These are phyloP conservation scores for Xylophagus ater DNA, from an alignment of 2,888 invertebrate genomes.

Conservation along the genomic window DNA sequence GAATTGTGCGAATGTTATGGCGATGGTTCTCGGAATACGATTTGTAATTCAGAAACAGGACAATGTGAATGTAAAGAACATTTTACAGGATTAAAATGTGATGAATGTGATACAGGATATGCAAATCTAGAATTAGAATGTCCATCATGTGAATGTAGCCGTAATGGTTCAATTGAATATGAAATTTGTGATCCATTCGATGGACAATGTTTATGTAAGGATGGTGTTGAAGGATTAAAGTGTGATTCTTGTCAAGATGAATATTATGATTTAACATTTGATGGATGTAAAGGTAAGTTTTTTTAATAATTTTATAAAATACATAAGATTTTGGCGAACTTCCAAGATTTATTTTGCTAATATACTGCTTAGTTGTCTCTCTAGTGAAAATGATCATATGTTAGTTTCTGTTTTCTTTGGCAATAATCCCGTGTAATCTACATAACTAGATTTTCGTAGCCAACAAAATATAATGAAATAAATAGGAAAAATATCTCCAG, in stretches of 20 bases:
- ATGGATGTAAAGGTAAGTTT: constrained; percentile 59
- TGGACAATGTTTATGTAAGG: constrained; percentile 71
- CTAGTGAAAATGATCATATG: no score
- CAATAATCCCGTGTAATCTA: no score
- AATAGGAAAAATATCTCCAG: no score
- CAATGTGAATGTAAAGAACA: constrained; percentile 64
- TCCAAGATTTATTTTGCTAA: no score
- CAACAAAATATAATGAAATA: no score
- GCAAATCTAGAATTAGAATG: constrained; percentile 72
- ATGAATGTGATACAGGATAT: constrained; percentile 52
- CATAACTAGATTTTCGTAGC: no score
- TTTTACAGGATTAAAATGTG: constrained; percentile 62
- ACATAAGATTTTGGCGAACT: no score
- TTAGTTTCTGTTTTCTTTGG: no score
- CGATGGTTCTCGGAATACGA: constrained; percentile 56
- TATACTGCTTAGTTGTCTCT: no score
- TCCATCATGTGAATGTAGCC: constrained; percentile 65
- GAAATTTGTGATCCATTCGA: constrained; percentile 59
- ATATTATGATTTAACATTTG: constrained; percentile 55
- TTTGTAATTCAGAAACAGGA: constrained; percentile 62
- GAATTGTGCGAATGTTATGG: constrained; percentile 66
- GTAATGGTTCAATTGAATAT: constrained; percentile 49
- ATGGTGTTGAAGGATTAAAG: constrained; percentile 65
- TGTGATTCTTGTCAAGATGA: constrained; percentile 62
- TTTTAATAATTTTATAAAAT: constrained; percentile 3